Evolutionary conservation across 2,797 vertebrate species (phyloP).

Genomic region (Margarornis squamiger): DNA sequence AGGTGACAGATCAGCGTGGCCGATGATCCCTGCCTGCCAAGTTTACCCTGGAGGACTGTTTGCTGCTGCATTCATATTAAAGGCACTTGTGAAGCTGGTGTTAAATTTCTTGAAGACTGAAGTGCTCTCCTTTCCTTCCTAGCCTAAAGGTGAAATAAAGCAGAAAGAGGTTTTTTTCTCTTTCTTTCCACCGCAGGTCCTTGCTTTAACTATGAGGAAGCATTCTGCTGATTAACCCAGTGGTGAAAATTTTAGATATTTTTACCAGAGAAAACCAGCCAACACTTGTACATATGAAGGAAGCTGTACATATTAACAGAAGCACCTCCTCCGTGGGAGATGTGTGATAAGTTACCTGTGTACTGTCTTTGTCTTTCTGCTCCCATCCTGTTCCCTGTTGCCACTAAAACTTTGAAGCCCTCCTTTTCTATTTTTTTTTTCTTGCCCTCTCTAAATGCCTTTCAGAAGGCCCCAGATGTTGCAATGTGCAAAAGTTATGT

Average conservation of each 20-base stretch:
- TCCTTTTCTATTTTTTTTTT: accelerated
- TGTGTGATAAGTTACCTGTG: not conserved
- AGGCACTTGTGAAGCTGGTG: not conserved
- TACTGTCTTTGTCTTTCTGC: not conserved
- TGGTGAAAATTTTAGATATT: not conserved
- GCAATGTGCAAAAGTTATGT: not conserved
- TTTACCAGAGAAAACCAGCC: not conserved
- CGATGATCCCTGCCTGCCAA: not conserved
- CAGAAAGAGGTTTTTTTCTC: not conserved
- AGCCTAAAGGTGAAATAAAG: not conserved
- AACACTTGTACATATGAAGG: accelerated
- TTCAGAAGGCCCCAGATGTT: not conserved
- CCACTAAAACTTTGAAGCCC: not conserved
- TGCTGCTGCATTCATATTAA: not conserved
- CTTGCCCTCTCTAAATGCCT: not conserved
- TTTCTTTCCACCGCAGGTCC: accelerated
- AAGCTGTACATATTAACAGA: not conserved
- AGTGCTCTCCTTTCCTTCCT: not conserved
- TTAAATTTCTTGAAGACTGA: not conserved
- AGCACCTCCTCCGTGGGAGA: not conserved
- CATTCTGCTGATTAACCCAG: not conserved
- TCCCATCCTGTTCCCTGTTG: not conserved
- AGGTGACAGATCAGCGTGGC: not conserved
- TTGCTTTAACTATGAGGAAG: not conserved
- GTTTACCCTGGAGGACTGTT: not conserved